phyloP scores from a whole-genome alignment of 2,888 invertebrate species.

The Pseudoips prasinana region DNA sequence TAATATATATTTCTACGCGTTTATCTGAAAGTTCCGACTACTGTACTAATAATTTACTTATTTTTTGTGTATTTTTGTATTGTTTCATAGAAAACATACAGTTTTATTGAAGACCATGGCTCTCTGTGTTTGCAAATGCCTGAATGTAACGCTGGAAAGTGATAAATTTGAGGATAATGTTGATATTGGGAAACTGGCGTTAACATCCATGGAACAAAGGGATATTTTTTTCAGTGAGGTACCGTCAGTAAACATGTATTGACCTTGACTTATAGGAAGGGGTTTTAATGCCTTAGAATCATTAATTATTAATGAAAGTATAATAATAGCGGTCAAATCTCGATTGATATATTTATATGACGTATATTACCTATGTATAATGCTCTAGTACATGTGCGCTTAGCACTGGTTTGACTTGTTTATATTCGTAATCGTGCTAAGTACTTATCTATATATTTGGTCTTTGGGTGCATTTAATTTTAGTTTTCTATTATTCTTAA shows the following conservation, averaged over 20 bases:
- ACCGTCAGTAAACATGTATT: slow-evolving; percentile 70
- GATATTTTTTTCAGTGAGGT: slow-evolving; percentile 87
- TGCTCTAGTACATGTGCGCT: slow-evolving; percentile 35
- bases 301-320: slow-evolving; percentile 21
- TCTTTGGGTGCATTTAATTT: no score
- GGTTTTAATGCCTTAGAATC: slow-evolving; percentile 34
- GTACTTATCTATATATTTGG: slow-evolving; percentile 3
- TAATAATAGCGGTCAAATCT: slow-evolving; percentile 9
- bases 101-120: slow-evolving; percentile 68
- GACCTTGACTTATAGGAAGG: slow-evolving; percentile 66
- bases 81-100: slow-evolving; percentile 43
- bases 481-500: no score
- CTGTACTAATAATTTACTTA: slow-evolving; percentile 46
- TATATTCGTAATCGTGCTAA: slow-evolving; percentile 22
- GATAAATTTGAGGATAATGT: slow-evolving; percentile 81
- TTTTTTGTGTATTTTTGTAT: slow-evolving; percentile 59
- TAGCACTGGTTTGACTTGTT: slow-evolving; percentile 33
- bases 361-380: slow-evolving; percentile 1
- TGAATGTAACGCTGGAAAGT: slow-evolving; percentile 86
- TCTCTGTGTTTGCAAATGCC: slow-evolving; percentile 87
- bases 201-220: slow-evolving; percentile 82
- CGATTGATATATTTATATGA: slow-evolving; percentile 11
- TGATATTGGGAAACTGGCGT: slow-evolving; percentile 79
- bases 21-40: slow-evolving; percentile 46
- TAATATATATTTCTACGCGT: slow-evolving; percentile 35